Evolutionary conservation across 2,113 vertebrate species (phyloP).

Genomic region (Argyrosomus japonicus): DNA sequence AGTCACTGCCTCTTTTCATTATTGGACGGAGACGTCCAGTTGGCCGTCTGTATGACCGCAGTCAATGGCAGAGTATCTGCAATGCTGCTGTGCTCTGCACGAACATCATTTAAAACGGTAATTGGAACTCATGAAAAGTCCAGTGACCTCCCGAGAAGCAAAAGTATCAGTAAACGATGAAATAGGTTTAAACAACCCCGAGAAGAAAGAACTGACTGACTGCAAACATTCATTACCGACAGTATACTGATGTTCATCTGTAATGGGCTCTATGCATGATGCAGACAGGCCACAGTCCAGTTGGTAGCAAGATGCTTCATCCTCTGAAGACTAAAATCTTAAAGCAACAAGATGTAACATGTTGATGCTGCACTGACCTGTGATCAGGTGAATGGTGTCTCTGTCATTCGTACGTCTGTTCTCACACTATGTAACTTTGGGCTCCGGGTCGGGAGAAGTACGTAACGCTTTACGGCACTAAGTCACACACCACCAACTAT

Average conservation of each 20-base stretch:
- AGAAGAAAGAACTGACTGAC: not conserved
- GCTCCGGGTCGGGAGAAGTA: too few relatives aligned
- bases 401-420: too few relatives aligned
- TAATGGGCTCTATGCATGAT: not conserved
- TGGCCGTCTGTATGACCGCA: not conserved
- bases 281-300: not conserved
- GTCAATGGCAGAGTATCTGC: constrained; percentile 11
- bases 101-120: constrained; percentile 43
- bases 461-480: too few relatives aligned
- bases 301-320: not conserved
- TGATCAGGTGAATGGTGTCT: too few relatives aligned
- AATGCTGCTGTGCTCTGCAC: not conserved
- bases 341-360: too few relatives aligned
- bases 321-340: not conserved
- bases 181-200: constrained; percentile 14
- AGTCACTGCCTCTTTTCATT: not conserved
- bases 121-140: constrained; percentile 43
- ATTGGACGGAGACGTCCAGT: not conserved
- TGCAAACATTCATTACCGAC: not conserved
- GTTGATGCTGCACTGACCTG: too few relatives aligned
- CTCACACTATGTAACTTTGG: too few relatives aligned
- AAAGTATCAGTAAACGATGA: not conserved
- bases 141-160: constrained; percentile 23
- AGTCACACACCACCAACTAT: too few relatives aligned
- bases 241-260: not conserved